Evolutionary conservation across 2,113 vertebrate species (phyloP), one percentile per base, ranked within the genome.

Genomic region (Platysternon megacephalum): DNA sequence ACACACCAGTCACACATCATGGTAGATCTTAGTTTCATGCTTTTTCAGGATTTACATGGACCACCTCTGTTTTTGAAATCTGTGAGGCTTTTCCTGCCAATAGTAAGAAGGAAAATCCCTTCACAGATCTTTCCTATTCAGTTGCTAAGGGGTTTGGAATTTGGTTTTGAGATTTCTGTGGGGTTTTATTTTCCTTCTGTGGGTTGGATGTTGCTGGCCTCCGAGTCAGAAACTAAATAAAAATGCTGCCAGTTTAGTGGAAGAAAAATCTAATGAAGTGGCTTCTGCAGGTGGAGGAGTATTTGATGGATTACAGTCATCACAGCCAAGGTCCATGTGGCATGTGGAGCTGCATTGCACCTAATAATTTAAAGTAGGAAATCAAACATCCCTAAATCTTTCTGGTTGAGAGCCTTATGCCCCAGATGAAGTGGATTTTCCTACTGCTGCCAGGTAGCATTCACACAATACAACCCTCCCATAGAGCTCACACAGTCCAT

Each of bases 251-350:
- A 87, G 78, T 44, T 1, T 85, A 21, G 0, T 61, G 21, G 82
- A 87, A 84, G 49, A 5, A 11, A 55, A 52, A 14, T 29, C 74
- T 93, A 39, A 52, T 80, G 42, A 85, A 29, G 11, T 35, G 39
- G 12, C 61, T 12, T 74, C 92, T 46, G 46, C 22, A 82, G 42
- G n/a, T 58, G 32, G 65, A 6, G 84, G 53, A 49, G 21, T 42
- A 42, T 74, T 42, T 42, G 17, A n/a, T 42, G 55, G 48, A 78
- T 85, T 65, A 84, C 48, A 46, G 72, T 92, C 39, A 85, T 72
- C 26, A 52, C 68, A 90, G 4, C 14, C 39, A 6, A 82, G 84
- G 39, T 84, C 42, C 17, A 39, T 0, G 0, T 48, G 29, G 56
- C 32, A 29, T 48, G 56, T 52, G 35, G 29, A 90, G 29, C 29